Percentiles rank a stretch among this genome's conserved stretches.
Evolutionary conservation across 2,113 vertebrate genomes (phyloP).

Genomic region (Xiphorhynchus elegans): DNA sequence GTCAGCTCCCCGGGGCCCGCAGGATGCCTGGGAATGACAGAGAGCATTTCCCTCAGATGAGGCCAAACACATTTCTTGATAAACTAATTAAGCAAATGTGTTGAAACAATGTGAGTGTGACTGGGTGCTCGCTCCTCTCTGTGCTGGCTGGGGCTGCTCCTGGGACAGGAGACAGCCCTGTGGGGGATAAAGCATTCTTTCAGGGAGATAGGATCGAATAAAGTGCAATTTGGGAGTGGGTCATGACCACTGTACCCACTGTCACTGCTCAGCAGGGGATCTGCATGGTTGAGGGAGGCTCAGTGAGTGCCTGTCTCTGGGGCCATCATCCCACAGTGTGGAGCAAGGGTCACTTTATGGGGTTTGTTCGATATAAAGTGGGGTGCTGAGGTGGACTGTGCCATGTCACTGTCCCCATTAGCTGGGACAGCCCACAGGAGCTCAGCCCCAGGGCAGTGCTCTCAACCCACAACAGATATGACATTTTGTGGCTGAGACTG

Average conservation of each 20-base stretch:
- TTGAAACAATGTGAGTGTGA: constrained; percentile 54
- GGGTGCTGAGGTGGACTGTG: background rate
- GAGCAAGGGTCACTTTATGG: background rate
- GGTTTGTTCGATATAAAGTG: background rate
- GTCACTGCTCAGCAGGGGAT: background rate
- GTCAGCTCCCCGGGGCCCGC: constrained; percentile 36
- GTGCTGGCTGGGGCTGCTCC: background rate
- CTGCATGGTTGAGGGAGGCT: background rate
- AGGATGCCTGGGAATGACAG: constrained; percentile 53
- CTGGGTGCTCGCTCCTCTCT: background rate
- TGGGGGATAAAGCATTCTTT: background rate
- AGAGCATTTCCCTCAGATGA: constrained; percentile 58
- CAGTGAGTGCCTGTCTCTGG: background rate
- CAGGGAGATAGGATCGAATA: rapidly evolving
- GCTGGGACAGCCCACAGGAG: background rate
- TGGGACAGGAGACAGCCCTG: background rate
- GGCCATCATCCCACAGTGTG: rapidly evolving
- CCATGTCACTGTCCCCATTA: rapidly evolving
- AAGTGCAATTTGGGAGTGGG: background rate
- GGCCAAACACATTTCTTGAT: constrained; percentile 64
- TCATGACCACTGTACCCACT: rapidly evolving
- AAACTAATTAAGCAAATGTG: constrained; percentile 70
- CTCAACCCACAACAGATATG: rapidly evolving
- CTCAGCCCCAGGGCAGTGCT: background rate
- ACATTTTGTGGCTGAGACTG: background rate